These are phyloP conservation scores for Papilio dardanus DNA, from an alignment of 1,140 invertebrate genomes.

Conservation along the genomic window DNA sequence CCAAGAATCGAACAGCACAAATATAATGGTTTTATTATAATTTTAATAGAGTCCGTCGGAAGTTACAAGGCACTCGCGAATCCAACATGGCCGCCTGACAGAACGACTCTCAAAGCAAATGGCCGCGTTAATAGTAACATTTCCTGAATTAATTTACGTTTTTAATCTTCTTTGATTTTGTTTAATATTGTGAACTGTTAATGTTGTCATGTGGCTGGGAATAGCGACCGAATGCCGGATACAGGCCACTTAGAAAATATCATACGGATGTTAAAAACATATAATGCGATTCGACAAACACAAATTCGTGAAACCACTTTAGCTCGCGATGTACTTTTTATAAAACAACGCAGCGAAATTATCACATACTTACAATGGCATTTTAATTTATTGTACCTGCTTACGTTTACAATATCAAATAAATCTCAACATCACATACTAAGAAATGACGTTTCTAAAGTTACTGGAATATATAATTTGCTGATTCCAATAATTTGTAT, in stretches of 20 bases:
- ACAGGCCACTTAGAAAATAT: slow-evolving; percentile 24
- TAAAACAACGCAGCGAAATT: not conserved
- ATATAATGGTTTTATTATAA: slow-evolving; percentile 46
- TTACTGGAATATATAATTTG: too few relatives aligned
- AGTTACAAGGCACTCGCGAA: slow-evolving; percentile 49
- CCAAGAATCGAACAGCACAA: slow-evolving; percentile 27
- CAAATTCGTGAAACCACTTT: slow-evolving; percentile 31
- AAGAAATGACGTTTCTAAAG: too few relatives aligned
- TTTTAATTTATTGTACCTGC: not conserved
- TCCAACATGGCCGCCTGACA: slow-evolving; percentile 52
- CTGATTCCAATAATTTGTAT: too few relatives aligned
- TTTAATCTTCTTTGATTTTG: slow-evolving; percentile 39
- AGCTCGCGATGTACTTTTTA: slow-evolving; percentile 8
- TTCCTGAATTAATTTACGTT: slow-evolving; percentile 45
- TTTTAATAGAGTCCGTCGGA: slow-evolving; percentile 56
- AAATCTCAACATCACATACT: too few relatives aligned
- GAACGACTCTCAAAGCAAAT: slow-evolving; percentile 47
- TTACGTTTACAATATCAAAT: not conserved
- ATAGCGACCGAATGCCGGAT: not conserved
- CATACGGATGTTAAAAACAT: slow-evolving; percentile 9
- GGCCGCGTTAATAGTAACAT: slow-evolving; percentile 47
- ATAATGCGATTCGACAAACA: not conserved
- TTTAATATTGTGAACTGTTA: slow-evolving; percentile 32
- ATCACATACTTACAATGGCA: not conserved
- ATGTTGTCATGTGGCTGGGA: slow-evolving; percentile 12